A percentile compares a stretch with the other conserved stretches of the same genome.
phyloP scores from a whole-genome alignment of 2,888 invertebrate species.

The Autographa gamma region DNA sequence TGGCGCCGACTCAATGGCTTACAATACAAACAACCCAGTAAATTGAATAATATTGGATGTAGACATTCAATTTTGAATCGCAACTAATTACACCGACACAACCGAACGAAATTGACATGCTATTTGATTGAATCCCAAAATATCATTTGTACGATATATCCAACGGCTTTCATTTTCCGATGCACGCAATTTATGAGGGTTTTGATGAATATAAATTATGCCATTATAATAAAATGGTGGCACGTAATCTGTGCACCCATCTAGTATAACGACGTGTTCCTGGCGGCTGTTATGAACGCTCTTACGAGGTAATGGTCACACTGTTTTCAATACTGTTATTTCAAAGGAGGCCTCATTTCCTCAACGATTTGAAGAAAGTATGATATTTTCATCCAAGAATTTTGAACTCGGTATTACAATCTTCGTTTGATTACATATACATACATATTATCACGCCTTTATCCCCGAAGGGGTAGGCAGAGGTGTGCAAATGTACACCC shows the following conservation, averaged over 20 bases:
- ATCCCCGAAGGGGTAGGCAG: too few relatives aligned
- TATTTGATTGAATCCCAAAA: constrained; percentile 46
- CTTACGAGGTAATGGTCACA: constrained; percentile 15
- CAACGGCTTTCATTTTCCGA: constrained; percentile 37
- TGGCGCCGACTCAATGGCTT: constrained; percentile 17
- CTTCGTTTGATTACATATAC: too few relatives aligned
- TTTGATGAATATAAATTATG: constrained; percentile 70
- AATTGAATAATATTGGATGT: constrained; percentile 25
- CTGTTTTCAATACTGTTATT: constrained; percentile 25
- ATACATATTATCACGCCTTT: too few relatives aligned
- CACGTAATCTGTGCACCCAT: constrained; percentile 64
- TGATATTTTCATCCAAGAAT: too few relatives aligned
- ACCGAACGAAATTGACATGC: constrained; percentile 44
- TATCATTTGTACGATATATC: constrained; percentile 42
- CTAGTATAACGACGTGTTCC: constrained; percentile 63
- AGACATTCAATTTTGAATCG: constrained; percentile 39
- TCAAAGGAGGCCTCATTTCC: not conserved
- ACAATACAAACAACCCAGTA: constrained; percentile 18
- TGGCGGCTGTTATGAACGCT: constrained; percentile 36
- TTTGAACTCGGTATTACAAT: too few relatives aligned
- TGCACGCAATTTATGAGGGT: constrained; percentile 61
- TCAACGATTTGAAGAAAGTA: not conserved
- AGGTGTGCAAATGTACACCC: too few relatives aligned
- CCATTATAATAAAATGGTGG: constrained; percentile 54
- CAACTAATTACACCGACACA: constrained; percentile 44